Evolutionary conservation across 2,113 vertebrate species (phyloP).

Genomic region (Copsychus sechellarum): DNA sequence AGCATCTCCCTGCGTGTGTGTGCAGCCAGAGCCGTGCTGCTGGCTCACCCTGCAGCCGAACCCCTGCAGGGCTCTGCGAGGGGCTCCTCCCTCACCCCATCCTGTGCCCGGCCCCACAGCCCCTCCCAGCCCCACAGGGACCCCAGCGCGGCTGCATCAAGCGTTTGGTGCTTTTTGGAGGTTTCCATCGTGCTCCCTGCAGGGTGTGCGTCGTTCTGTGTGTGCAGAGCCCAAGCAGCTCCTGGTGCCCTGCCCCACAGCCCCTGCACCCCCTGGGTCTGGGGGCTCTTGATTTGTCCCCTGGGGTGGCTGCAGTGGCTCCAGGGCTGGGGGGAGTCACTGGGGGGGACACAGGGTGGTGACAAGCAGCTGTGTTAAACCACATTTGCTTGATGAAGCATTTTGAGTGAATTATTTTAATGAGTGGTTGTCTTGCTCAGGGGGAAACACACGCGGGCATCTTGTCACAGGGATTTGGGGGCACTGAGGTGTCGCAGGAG

Average conservation of each 20-base stretch:
- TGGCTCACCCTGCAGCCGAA: accelerated
- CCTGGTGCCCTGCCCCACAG: background rate
- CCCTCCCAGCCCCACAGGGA: accelerated
- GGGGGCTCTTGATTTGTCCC: background rate
- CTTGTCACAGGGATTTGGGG: background rate
- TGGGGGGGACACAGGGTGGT: background rate
- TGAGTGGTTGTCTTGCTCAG: accelerated
- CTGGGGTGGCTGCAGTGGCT: background rate
- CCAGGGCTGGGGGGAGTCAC: background rate
- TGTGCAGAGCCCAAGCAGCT: background rate
- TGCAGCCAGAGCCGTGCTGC: background rate
- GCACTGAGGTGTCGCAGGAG: background rate
- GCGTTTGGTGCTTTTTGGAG: background rate
- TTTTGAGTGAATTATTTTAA: background rate
- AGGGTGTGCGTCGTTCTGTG: accelerated
- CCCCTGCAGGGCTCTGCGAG: background rate
- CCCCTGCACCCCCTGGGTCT: background rate
- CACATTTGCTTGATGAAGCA: background rate
- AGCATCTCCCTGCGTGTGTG: accelerated
- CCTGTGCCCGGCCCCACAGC: background rate
- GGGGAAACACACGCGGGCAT: accelerated
- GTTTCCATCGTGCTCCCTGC: accelerated
- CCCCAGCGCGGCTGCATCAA: accelerated
- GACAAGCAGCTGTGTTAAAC: background rate
- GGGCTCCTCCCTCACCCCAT: background rate